Conservation (phyloP, 2,888 invertebrate genomes). For the Drosophila recens region DNA sequence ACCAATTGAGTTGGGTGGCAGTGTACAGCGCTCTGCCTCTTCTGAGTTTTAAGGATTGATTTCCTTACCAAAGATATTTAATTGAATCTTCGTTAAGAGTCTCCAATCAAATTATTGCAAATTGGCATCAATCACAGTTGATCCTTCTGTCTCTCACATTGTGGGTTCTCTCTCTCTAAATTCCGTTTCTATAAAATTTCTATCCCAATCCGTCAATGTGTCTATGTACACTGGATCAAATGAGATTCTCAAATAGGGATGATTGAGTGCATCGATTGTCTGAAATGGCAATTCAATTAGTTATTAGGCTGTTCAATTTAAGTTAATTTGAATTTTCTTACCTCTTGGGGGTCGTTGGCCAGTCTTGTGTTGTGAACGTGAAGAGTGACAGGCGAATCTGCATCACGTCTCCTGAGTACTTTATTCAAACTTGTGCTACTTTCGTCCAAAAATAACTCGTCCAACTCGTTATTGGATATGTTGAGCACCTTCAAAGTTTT, state of each 20-base stretch:
- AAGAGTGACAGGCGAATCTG: background rate
- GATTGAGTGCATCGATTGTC: conserved; percentile 5
- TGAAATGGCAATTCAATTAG: background rate
- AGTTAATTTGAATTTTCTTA: background rate
- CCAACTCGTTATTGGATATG: conserved; percentile 6
- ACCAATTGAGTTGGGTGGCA: too few species aligned
- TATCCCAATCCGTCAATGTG: background rate
- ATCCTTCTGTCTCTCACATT: background rate
- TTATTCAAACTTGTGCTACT: background rate
- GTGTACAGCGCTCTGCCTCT: too few species aligned
- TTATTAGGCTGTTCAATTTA: too few species aligned
- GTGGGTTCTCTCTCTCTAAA: background rate
- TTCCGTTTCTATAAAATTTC: conserved; percentile 8
- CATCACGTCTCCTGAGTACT: background rate
- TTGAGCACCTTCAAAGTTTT: conserved; percentile 1
- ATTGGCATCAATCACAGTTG: background rate
- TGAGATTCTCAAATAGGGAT: conserved; percentile 1
- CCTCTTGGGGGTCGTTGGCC: conserved; percentile 4
- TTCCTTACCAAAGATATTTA: background rate
- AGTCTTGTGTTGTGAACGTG: background rate
- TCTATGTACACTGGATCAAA: background rate
- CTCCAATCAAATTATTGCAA: background rate
- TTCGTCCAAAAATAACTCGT: background rate
- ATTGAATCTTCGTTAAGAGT: background rate
- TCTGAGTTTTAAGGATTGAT: background rate